phyloP scores from a whole-genome alignment of 2,888 invertebrate species.

The Alloplasta piceator region DNA sequence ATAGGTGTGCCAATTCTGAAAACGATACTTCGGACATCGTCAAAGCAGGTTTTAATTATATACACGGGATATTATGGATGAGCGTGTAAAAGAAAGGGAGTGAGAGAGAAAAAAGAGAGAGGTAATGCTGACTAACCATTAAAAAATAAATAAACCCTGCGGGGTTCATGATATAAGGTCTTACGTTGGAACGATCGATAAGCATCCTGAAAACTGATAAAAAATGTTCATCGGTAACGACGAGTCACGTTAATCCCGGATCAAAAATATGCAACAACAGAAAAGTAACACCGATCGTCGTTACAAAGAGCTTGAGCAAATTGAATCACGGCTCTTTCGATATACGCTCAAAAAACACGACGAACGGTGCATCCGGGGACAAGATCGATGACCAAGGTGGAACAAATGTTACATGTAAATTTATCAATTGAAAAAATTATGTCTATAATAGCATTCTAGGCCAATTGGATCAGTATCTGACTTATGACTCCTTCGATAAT shows the following conservation, averaged over 20 bases:
- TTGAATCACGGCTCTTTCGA: conserved; percentile 63
- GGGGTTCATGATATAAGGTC: conserved; percentile 61
- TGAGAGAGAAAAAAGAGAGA: conserved; percentile 2
- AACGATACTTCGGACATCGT: conserved; percentile 8
- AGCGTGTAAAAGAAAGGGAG: conserved; percentile 3
- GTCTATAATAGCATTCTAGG: no score
- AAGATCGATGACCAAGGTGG: conserved; percentile 73
- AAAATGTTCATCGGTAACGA: conserved; percentile 36
- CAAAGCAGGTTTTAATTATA: conserved; percentile 50
- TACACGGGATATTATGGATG: conserved; percentile 10
- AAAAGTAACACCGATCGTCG: conserved; percentile 39
- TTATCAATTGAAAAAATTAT: no score
- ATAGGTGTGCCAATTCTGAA: neutral
- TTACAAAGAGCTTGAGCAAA: conserved; percentile 72
- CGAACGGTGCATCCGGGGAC: conserved; percentile 77
- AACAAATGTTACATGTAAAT: conserved; percentile 16
- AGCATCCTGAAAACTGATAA: conserved; percentile 63
- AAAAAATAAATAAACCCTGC: conserved; percentile 13
- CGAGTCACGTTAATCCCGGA: conserved; percentile 19
- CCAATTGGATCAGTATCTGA: no score
- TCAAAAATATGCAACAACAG: neutral
- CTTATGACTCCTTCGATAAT: no score
- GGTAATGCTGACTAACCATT: neutral
- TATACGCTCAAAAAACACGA: conserved; percentile 72
- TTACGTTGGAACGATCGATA: conserved; percentile 48